Base-by-base conservation (phyloP, 2,797 vertebrate species). In the Hemitrygon akajei region DNA sequence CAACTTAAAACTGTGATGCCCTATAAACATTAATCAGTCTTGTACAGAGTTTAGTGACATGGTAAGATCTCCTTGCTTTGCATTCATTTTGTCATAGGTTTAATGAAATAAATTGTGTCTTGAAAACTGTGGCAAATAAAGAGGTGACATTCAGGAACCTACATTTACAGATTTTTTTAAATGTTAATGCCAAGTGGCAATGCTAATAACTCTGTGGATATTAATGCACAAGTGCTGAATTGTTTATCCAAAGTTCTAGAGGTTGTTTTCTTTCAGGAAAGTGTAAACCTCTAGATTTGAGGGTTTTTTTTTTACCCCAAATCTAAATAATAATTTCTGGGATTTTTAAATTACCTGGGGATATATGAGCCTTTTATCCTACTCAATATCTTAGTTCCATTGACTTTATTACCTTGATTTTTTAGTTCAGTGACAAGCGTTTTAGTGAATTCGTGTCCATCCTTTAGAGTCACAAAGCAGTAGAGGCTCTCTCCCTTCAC, bases 401-500 rank as follows among this genome's bases (percentile, higher is more conserved):
- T 22, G 94, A 94, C 89, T 30, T 0, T 93, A 4, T 30, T 93
- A 99, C 99, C 98, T 97, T 98, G 97, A 94, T 97, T 98, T 94
- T 96, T 98, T 82, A 99, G 98, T 93, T 99, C 97, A 0, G 97
- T 97, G 0, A 94, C 95, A 95, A 99, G 96, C 4, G 94, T 94
- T 10, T 95, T 94, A 95, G 94, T 97, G 96, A 97, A 98, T 11
- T 95, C 95, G 0, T 97, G 95, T 60, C 98, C 98, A 0, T 98
- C 97, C 0, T 94, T 96, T 22, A 99, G 96, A 0, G 98, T 98
- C 22, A 99, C 98, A 1, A 99, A 99, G 96, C 99, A 99, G 96
- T 99, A 99, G 89, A 99, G 97, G 93, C 98, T 98, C 94, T 99
- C 98, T 20, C 98, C 98, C 95, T 99, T 99, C 94, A 99, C 96